Evolutionary conservation across 2,797 vertebrate species (phyloP), one percentile per base, ranked within the genome.

Genomic region (Typhlichthys eigenmanni): DNA sequence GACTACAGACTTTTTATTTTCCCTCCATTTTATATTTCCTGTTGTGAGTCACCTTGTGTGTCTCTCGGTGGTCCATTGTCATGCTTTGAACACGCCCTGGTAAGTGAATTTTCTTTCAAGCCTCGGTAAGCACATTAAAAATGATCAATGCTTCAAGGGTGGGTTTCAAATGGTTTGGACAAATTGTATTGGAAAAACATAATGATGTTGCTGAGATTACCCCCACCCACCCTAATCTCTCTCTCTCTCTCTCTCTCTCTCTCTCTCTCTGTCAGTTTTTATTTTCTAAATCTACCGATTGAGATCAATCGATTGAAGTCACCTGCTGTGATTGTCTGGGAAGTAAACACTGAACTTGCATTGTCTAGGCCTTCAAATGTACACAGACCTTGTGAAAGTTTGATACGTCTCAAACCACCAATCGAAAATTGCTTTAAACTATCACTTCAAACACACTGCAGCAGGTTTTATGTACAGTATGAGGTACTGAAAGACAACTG

Each of bases 101-200:
- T 83, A 82, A 80, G 73, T 61, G 12, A 79, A 80, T 85, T 64
- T 38, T 67, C 63, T 78, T 72, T 82, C 58, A 80, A 19, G 80
- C 69, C 62, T 65, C 64, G 51, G 63, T 46, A 53, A 34, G 47
- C 55, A 74, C 73, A 87, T 82, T 67, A 5, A 38, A 82, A 85
- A 81, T 82, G 62, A 46, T 62, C 59, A 7, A 66, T 7, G 29
- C 51, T 55, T 72, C 49, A 0, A 19, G 65, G 65, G 32, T 56
- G 16, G 55, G 64, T 71, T 70, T 74, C 43, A 74, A 58, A 66
- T 46, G 9, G 13, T 45, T 73, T 43, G 12, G 46, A 54, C 17
- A 54, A 19, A 19, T 19, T 19, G 19, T 19, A 19, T 19, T 14
- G 4, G 51, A 65, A 48, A 66, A 60, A 62, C 12, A 8, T 34